Evolutionary conservation across 2,113 vertebrate genomes (phyloP).

Genomic region (Lichenostomus cassidix): DNA sequence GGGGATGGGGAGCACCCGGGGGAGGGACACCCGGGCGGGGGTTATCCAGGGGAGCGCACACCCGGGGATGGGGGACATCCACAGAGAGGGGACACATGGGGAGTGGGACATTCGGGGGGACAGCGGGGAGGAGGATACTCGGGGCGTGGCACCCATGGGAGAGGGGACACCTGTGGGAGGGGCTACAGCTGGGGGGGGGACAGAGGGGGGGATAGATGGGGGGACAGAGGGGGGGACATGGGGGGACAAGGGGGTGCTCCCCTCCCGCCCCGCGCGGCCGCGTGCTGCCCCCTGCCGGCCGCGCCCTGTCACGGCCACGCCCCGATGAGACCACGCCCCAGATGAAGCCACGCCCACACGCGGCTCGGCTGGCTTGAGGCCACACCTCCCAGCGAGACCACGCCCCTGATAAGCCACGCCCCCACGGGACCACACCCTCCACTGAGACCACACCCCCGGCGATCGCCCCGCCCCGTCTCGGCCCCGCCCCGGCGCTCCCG

Average conservation of each 20-base stretch:
- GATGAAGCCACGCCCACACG: rapidly evolving
- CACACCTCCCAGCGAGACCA: not conserved
- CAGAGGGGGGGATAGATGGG: no score
- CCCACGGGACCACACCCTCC: no score
- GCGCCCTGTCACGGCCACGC: not conserved
- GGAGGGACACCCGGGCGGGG: not conserved
- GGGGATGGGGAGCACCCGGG: not conserved
- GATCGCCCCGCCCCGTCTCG: not conserved
- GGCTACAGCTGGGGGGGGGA: no score
- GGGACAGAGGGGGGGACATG: no score
- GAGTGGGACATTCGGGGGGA: no score
- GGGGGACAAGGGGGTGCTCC: no score
- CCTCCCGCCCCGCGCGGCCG: not conserved
- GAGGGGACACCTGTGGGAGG: no score
- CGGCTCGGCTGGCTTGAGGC: rapidly evolving
- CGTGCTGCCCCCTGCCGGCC: not conserved
- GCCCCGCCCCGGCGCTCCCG: not conserved
- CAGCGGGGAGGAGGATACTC: no score
- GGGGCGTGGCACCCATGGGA: no score
- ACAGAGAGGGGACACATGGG: not conserved
- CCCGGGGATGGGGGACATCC: not conserved
- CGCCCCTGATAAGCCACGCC: not conserved
- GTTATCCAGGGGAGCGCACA: not conserved
- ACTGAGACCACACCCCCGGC: no score
- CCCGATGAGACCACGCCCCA: not conserved